phyloP scores from a whole-genome alignment of 1,140 invertebrate genomes.

The Adoxophyes honmai region DNA sequence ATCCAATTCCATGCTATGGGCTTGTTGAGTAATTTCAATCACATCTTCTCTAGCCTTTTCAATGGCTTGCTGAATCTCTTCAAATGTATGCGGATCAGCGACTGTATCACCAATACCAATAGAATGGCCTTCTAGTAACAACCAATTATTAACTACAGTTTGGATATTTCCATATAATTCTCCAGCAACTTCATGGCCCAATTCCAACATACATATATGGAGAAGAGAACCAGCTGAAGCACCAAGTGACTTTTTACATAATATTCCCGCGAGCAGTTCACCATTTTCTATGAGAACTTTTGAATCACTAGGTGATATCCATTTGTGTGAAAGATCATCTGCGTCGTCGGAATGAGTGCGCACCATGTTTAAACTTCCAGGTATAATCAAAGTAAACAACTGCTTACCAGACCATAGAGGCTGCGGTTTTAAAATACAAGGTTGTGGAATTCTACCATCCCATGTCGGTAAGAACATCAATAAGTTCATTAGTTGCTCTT shows the following conservation, averaged over 20 bases:
- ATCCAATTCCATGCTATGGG: slow-evolving; percentile 99
- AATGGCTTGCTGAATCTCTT: slow-evolving; percentile 98
- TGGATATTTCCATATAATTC: slow-evolving; percentile 99
- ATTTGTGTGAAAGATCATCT: slow-evolving; percentile 98
- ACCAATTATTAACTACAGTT: slow-evolving; percentile 99
- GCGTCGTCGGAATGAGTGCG: slow-evolving; percentile 99
- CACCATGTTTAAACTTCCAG: slow-evolving; percentile 98
- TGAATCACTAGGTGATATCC: slow-evolving; percentile 99
- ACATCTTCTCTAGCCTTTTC: slow-evolving; percentile 99
- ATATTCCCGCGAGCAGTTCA: slow-evolving; percentile 96
- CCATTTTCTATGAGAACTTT: slow-evolving; percentile 99
- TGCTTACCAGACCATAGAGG: slow-evolving; percentile 99
- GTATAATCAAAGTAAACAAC: slow-evolving; percentile 98
- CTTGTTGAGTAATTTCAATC: slow-evolving; percentile 99
- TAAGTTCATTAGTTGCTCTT: slow-evolving; percentile 99
- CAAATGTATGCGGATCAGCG: slow-evolving; percentile 99
- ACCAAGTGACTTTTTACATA: slow-evolving; percentile 99
- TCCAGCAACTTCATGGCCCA: slow-evolving; percentile 98
- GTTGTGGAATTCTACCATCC: slow-evolving; percentile 99
- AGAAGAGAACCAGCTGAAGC: slow-evolving; percentile 97
- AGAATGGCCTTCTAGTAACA: slow-evolving; percentile 97
- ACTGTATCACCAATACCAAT: slow-evolving; percentile 99
- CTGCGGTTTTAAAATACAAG: slow-evolving; percentile 98
- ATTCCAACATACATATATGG: slow-evolving; percentile 98
- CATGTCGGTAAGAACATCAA: slow-evolving; percentile 99